Evolutionary conservation across 2,888 invertebrate genomes (phyloP), one percentile per base, ranked within the genome.

Genomic region (Agriopis aurantiaria): DNA sequence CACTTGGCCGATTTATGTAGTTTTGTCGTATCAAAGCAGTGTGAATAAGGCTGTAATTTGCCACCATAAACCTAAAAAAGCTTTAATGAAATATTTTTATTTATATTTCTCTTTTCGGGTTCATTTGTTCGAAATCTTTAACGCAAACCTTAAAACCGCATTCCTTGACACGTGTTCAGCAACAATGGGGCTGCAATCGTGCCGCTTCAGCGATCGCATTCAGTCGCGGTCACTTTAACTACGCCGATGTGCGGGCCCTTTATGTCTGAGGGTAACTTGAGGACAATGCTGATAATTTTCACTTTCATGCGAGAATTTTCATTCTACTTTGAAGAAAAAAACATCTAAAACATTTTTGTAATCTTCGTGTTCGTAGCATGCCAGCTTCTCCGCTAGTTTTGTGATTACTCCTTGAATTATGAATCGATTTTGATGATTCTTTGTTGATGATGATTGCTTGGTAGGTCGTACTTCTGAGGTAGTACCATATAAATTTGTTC

Each of bases 231-330:
- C 89, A 88, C 85, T 88, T 84, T 82, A 85, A 85, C 86, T 85
- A 83, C 80, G 77, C 78, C 81, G 82, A 87, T 84, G 86, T 89
- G 89, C 89, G 90, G 88, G 88, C 84, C 85, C 88, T 88, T 87
- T 89, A 88, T 89, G 82, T 83, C 73, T 78, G 80, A 84, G 83
- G 85, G 81, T 82, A 84, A 87, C 84, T 88, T 86, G 80, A 81
- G 84, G 75, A 82, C 79, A 81, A 81, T 81, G 77, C 81, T 83
- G 82, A 84, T 83, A 81, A 79, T 83, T 84, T 81, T 78, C 79
- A 73, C 62, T 67, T 67, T 58, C 52, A 10, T 46, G 53, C 43
- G 53, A 62, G 45, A 53, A 55, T 69, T 65, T 65, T 65, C 64
- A 49, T 62, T 51, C 14, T 14, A 11, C 43, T 56, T 17, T 46